Evolutionary conservation across 1,140 invertebrate genomes (phyloP), one percentile per base, ranked within the genome.

Genomic region (Araneus ventricosus): DNA sequence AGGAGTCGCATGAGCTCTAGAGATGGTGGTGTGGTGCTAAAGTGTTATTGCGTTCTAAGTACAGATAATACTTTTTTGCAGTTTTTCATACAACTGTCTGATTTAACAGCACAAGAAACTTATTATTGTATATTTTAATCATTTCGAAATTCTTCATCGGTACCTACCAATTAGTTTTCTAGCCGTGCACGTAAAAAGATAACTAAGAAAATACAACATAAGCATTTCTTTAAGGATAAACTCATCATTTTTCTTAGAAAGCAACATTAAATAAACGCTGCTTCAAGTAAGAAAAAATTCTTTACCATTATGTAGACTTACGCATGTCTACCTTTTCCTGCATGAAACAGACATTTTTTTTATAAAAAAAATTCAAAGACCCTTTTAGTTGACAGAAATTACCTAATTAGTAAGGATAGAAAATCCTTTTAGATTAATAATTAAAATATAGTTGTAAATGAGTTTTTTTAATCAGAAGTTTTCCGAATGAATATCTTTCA

Each of bases 401-500:
- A 57, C 45, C 82, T 84, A 84, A 84, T 84, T 84, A 52, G 45
- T 34, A 84, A 27, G 22, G 27, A 27, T 52, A n/a, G 37, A 84
- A 84, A 45, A 84, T 57, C 82, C 24, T 27, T 84, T 84, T 45
- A 84, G 82, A 84, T 84, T 84, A 84, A 52, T 52, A 84, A 84
- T 52, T 84, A 84, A 84, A 84, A 84, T 57, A 20, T 75, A 84
- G 45, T 84, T 84, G 39, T 84, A 52, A 84, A 84, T 84, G 27
- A 45, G 79, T 57, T 84, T 52, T 84, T 84, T 84, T 84, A 45
- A 10, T 6, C 63, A 67, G 63, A 67, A 67, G 22, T 67, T 27
- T 67, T 75, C 30, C 30, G 34, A 75, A 34, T 75, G 70, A 75
- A 34, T 75, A 75, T 84, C n/a, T 2, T 84, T 41, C 27, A 27